These are phyloP conservation scores for Ecdyonurus torrentis DNA, from an alignment of 2,888 invertebrate genomes.

Conservation along the genomic window DNA sequence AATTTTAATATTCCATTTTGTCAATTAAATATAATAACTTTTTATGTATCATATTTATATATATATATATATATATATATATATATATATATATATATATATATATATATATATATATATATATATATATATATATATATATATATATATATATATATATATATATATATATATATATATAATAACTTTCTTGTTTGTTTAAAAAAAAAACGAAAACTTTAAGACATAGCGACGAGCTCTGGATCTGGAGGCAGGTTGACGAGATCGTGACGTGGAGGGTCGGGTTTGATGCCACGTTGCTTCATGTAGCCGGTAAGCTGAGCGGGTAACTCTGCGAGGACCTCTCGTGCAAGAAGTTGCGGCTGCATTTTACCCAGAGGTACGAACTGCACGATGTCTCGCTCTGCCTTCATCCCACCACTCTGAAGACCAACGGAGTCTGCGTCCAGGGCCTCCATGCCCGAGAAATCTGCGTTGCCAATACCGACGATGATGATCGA, in stretches of 20 bases:
- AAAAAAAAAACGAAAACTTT: too few species aligned
- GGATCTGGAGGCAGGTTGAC: constrained; percentile 21
- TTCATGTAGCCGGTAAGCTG: constrained; percentile 32
- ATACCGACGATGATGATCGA: constrained; percentile 44
- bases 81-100: background rate
- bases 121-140: background rate
- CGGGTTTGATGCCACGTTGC: constrained; percentile 26
- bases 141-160: background rate
- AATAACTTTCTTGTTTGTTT: background rate
- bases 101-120: background rate
- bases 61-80: background rate
- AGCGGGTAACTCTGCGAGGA: constrained; percentile 37
- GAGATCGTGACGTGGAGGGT: constrained; percentile 20
- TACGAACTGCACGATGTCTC: constrained; percentile 40
- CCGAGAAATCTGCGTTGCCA: constrained; percentile 38
- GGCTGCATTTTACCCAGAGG: constrained; percentile 32
- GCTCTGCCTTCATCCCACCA: constrained; percentile 25
- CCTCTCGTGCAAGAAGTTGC: constrained; percentile 39
- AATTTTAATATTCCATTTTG: too few species aligned
- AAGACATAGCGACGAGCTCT: constrained; percentile 10
- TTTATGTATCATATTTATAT: background rate
- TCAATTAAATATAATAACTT: too few species aligned
- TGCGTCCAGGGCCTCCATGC: constrained; percentile 41
- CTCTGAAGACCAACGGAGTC: constrained; percentile 27
- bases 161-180: background rate